Evolutionary conservation across 2,113 vertebrate species (phyloP).

Genomic region (Corythaixoides concolor): DNA sequence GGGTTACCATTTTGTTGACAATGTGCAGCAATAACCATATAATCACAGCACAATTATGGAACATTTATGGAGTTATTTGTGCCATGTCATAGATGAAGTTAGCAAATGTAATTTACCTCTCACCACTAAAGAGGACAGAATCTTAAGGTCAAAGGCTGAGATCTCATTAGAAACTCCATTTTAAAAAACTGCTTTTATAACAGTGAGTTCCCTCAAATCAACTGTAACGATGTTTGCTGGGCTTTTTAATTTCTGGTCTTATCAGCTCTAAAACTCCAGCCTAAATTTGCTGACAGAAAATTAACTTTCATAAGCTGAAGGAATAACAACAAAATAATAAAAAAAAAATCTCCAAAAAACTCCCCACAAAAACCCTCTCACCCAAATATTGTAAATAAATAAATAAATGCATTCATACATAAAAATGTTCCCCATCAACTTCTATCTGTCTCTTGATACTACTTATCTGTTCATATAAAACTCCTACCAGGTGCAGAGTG

Average conservation of each 20-base stretch:
- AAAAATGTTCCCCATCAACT: neutral
- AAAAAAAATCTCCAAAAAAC: neutral
- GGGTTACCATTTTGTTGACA: conserved; percentile 69
- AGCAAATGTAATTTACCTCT: conserved; percentile 58
- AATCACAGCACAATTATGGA: conserved; percentile 66
- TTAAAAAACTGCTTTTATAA: neutral
- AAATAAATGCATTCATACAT: neutral
- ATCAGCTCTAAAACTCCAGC: neutral
- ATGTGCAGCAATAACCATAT: conserved; percentile 56
- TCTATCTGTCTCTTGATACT: conserved; percentile 37
- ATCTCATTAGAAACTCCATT: neutral
- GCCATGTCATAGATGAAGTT: conserved; percentile 16
- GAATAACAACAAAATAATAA: neutral
- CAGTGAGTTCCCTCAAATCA: neutral
- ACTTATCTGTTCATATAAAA: conserved; percentile 38
- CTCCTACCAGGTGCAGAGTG: conserved; percentile 34
- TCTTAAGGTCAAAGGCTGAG: conserved; percentile 44
- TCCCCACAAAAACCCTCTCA: neutral
- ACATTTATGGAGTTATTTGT: conserved; percentile 65
- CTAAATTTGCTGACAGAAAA: neutral
- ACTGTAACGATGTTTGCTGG: neutral
- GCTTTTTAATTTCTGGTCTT: neutral
- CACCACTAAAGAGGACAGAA: conserved; percentile 9
- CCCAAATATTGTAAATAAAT: conserved; percentile 10
- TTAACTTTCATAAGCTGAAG: neutral